Conservation (phyloP, 2,888 invertebrate species). For the Drosophila birchii region DNA sequence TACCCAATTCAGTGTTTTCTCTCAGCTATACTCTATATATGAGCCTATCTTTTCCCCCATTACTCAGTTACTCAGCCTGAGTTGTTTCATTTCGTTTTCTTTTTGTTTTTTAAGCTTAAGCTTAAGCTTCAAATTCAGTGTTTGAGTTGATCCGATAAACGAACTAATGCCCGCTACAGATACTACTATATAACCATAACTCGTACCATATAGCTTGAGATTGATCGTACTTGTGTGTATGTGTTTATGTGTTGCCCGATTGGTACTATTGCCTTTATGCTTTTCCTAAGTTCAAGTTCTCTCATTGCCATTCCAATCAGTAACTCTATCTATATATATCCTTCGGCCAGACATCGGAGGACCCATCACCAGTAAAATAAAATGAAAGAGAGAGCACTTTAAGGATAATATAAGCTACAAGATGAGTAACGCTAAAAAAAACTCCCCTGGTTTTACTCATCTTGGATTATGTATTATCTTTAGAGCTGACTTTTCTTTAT, state of each 20-base stretch:
- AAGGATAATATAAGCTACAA: neutral
- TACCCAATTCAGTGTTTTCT: slow-evolving; percentile 25
- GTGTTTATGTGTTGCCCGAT: slow-evolving; percentile 71
- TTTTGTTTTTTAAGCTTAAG: neutral
- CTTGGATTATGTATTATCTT: slow-evolving; percentile 4
- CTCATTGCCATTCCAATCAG: slow-evolving; percentile 27
- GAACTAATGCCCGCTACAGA: slow-evolving; percentile 45
- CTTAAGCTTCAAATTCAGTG: slow-evolving; percentile 21
- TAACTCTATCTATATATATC: slow-evolving; percentile 8
- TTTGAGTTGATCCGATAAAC: slow-evolving; percentile 31
- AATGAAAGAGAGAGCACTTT: slow-evolving; percentile 13
- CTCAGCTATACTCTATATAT: slow-evolving; percentile 19
- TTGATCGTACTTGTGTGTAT: slow-evolving; percentile 48
- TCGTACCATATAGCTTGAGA: slow-evolving; percentile 55
- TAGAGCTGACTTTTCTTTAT: slow-evolving; percentile 13
- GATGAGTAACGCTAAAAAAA: neutral
- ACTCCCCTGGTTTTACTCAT: neutral
- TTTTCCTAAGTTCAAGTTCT: slow-evolving; percentile 35
- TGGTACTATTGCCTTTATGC: slow-evolving; percentile 51
- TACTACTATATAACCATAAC: slow-evolving; percentile 20
- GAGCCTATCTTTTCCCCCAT: slow-evolving; percentile 1
- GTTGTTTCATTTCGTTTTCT: slow-evolving; percentile 19
- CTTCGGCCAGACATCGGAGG: slow-evolving; percentile 25
- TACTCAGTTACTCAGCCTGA: slow-evolving; percentile 24
- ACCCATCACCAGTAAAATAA: slow-evolving; percentile 16